These are phyloP conservation scores for Balaeniceps rex DNA, from an alignment of 2,113 vertebrate species.

Conservation along the genomic window DNA sequence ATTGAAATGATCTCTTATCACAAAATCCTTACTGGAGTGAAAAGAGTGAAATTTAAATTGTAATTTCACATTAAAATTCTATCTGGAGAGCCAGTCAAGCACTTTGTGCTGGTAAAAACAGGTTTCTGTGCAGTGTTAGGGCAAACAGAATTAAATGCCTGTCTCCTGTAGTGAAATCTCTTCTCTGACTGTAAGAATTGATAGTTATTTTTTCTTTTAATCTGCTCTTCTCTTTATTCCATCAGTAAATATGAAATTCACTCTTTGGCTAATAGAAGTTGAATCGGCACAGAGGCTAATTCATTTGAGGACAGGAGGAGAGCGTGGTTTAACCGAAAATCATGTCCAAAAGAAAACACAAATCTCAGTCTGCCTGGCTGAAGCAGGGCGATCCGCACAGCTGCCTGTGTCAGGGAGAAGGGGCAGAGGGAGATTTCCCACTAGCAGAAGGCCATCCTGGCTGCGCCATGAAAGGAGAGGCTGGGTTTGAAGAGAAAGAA, in stretches of 20 bases:
- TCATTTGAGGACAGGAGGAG: neutral
- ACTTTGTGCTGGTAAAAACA: neutral
- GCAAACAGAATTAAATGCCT: neutral
- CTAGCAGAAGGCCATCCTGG: neutral
- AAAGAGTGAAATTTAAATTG: neutral
- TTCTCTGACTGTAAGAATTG: neutral
- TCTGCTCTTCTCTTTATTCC: neutral
- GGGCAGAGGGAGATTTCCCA: neutral
- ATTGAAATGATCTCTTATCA: neutral
- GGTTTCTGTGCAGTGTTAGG: neutral
- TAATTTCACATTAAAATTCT: slow-evolving; percentile 20
- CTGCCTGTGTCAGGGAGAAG: neutral
- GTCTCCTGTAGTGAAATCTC: neutral
- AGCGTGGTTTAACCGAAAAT: neutral
- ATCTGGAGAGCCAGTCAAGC: neutral
- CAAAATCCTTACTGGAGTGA: neutral
- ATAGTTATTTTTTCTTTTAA: neutral
- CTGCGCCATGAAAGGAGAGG: neutral
- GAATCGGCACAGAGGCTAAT: neutral
- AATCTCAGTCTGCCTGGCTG: neutral
- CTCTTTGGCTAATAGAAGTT: neutral
- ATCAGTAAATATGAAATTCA: neutral
- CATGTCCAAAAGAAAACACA: neutral
- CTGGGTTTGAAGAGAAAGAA: neutral
- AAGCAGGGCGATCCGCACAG: neutral